Base-by-base conservation (phyloP, 2,888 invertebrate species). In the Serrognathus titanus region DNA sequence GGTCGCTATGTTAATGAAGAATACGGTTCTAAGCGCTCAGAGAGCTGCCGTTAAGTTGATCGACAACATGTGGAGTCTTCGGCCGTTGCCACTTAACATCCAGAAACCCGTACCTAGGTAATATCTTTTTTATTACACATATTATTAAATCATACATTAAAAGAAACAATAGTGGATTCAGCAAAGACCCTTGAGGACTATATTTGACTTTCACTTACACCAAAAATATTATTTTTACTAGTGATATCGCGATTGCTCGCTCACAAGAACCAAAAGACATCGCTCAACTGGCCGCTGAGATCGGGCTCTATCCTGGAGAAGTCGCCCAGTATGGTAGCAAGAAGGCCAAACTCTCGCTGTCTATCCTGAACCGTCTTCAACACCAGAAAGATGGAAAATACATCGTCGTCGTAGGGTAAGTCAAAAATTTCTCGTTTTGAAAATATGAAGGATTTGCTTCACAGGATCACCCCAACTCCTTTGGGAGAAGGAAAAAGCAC, bases 401-500 rank as follows among this genome's bases (percentile, higher is more conserved):
- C 77, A 86, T 99, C 57, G 94, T 98, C 0, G 94, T 98, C 3
- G 93, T 93, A 51, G 98, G 96, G 92, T 93, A 77, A 81, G 82
- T 76, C 31, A 31, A 43, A 10, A 36, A 3, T 20, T 40, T 13
- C 24, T 3, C 9, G 31, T 4, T 41, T 11, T 10, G 7, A 11
- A 37, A 12, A 53, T 37, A 31, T 9, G 2, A n/a, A 9, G 12
- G 11, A 37, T 12, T 61, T 59, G 55, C 54, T 52, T 66, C 69
- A 10, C 75, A 93, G 95, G 11, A 97, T 99, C 50, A 99, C 97
- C 0, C 98, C 99, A 0, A 99, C 99, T 0, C 97, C 98, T 0
- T 82, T 99, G n/a, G 99, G 99, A 1, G 98, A 99, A 80, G 98
- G 98, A 35, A 99, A 99, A 81, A 97, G 95, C 69, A 99, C 99